Conservation (phyloP, 1,140 invertebrate species). For the Drosophila neocordata region DNA sequence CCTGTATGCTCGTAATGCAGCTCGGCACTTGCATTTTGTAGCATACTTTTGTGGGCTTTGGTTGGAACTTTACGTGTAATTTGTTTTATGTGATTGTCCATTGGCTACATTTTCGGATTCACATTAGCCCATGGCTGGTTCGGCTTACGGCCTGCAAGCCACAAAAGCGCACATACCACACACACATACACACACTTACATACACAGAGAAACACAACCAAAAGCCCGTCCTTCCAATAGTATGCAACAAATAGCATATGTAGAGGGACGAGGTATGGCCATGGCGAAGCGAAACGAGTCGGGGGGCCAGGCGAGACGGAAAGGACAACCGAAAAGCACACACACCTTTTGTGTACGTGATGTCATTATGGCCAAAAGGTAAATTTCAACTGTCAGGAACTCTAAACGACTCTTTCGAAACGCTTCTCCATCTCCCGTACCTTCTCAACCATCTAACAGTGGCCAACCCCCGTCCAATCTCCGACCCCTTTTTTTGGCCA, state of each 20-base stretch:
- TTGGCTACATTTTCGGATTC: constrained; percentile 74
- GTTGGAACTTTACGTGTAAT: constrained; percentile 73
- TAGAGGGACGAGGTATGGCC: neutral
- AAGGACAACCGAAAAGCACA: constrained; percentile 39
- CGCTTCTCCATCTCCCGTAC: constrained; percentile 10
- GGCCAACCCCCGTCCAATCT: neutral
- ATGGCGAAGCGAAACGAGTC: neutral
- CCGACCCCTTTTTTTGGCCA: constrained; percentile 56
- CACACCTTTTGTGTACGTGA: constrained; percentile 79
- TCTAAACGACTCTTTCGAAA: constrained; percentile 72
- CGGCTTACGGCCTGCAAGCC: constrained; percentile 54
- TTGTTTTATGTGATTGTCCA: constrained; percentile 80
- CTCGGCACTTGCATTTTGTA: constrained; percentile 69
- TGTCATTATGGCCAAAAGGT: constrained; percentile 79
- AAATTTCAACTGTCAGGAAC: constrained; percentile 77
- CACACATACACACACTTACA: constrained; percentile 13
- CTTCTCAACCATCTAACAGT: no score
- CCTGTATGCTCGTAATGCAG: constrained; percentile 29
- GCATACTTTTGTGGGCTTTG: constrained; percentile 72
- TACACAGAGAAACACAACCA: constrained; percentile 2
- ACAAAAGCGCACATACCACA: constrained; percentile 46
- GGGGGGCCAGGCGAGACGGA: neutral
- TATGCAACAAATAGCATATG: constrained; percentile 74
- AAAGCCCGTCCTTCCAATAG: constrained; percentile 24
- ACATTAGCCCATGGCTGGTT: constrained; percentile 64